Conservation (phyloP, 2,113 vertebrate genomes). For the Ornithorhynchus anatinus region DNA sequence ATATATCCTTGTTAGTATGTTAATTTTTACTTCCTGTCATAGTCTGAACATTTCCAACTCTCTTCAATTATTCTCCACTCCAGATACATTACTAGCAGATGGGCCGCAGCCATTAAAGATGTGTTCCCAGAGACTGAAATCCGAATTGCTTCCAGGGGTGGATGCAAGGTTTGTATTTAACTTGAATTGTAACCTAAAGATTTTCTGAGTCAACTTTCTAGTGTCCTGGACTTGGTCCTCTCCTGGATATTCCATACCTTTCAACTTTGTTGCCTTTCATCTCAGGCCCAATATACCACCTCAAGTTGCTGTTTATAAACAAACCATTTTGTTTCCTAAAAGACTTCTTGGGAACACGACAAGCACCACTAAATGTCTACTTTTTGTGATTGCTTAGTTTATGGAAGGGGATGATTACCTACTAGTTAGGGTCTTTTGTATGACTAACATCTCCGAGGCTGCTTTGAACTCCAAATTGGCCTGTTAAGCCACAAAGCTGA, state of each 20-base stretch:
- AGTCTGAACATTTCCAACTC: background rate
- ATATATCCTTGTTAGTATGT: background rate
- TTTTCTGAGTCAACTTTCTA: background rate
- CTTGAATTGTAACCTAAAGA: background rate
- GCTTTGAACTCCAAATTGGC: background rate
- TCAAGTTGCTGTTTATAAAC: background rate
- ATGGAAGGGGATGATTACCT: background rate
- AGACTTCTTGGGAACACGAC: background rate
- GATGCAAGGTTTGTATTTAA: background rate
- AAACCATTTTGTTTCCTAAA: background rate
- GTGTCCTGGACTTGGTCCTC: background rate
- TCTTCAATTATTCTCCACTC: background rate
- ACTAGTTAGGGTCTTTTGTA: conserved; percentile 3
- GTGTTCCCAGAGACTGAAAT: background rate
- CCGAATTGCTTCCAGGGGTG: background rate
- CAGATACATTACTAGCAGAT: background rate
- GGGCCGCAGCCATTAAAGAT: background rate
- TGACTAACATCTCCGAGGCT: background rate
- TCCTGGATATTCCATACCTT: background rate
- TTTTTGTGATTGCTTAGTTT: conserved; percentile 21
- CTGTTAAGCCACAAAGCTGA: background rate
- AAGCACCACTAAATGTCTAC: background rate
- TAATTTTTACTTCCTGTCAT: background rate
- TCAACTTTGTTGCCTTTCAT: background rate
- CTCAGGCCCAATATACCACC: background rate